Evolutionary conservation across 1,140 invertebrate genomes (phyloP), one percentile per base, ranked within the genome.

Genomic region (Magallana gigas): DNA sequence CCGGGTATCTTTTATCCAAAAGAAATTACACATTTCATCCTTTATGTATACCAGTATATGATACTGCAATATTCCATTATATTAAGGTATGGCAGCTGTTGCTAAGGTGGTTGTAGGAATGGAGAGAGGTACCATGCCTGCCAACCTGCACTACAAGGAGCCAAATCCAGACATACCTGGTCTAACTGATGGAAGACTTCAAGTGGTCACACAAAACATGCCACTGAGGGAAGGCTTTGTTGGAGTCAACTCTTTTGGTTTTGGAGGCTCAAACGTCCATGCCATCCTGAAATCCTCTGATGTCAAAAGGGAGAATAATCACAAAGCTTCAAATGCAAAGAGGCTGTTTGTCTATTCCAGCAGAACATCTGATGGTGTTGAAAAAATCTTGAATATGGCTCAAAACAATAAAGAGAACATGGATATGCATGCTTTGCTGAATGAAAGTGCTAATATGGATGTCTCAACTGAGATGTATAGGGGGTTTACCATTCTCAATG

Each of bases 201-300:
- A 98, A 95, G 98, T 99, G 57, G 97, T 99, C 4, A 96, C 97
- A 89, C 96, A 97, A 93, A 96, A 97, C 87, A 96, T 96, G 76
- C 96, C 96, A 16, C 98, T 97, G 97, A 96, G 97, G 59, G 98
- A 98, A 18, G 97, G 98, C 14, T 95, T 98, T 36, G 96, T 98
- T 59, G 98, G 96, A 8, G 92, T 99, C 1, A 99, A 99, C 95
- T 99, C 98, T 3, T 99, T 99, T 95, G 99, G 99, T 23, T 99
- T 99, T 95, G 99, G 99, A 86, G 99, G 99, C 82, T 98, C 98
- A 36, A 99, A 99, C 95, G 98, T 97, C 16, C 98, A 99, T 94
- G 95, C 98, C 0, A 95, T 99, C 84, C 95, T 99, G 0, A 96
- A 97, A 91, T 97, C 97, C 1, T 14, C 48, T 83, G 83, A 23